These are phyloP conservation scores for Homalodisca vitripennis DNA, from an alignment of 1,140 invertebrate species.

Conservation along the genomic window DNA sequence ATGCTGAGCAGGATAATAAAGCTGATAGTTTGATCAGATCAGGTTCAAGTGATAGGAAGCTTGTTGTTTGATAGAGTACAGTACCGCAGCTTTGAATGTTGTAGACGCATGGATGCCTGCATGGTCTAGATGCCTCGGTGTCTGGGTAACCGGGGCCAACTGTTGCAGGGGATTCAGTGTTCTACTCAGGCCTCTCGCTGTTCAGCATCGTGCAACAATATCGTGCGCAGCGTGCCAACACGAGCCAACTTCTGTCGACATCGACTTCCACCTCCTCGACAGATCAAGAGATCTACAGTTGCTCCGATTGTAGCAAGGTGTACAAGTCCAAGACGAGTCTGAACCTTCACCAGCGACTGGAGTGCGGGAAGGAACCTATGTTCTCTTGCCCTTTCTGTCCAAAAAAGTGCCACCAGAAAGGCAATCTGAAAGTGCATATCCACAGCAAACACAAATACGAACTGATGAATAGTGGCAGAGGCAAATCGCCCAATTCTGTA, in stretches of 20 bases:
- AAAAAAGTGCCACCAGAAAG: constrained; percentile 52
- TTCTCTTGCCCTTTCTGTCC: constrained; percentile 55
- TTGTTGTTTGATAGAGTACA: neutral
- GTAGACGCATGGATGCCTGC: neutral
- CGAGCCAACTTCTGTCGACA: neutral
- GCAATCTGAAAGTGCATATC: constrained; percentile 51
- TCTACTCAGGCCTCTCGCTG: constrained; percentile 17
- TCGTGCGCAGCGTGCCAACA: neutral
- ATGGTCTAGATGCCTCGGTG: neutral
- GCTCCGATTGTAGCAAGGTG: constrained; percentile 48
- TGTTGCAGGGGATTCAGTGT: neutral
- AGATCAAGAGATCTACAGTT: constrained; percentile 37
- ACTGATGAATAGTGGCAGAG: constrained; percentile 2
- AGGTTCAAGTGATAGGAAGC: too few species aligned
- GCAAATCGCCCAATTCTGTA: neutral
- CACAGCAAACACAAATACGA: constrained; percentile 45
- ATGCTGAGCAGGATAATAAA: too few species aligned
- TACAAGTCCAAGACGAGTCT: constrained; percentile 54
- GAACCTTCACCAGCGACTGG: constrained; percentile 54
- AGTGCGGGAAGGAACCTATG: constrained; percentile 56
- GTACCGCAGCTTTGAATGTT: neutral
- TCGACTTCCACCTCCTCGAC: neutral
- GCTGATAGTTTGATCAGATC: too few species aligned
- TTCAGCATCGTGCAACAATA: neutral
- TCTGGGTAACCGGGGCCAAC: neutral